Evolutionary conservation across 2,797 vertebrate species (phyloP).

Genomic region (Coregonus ussuriensis): DNA sequence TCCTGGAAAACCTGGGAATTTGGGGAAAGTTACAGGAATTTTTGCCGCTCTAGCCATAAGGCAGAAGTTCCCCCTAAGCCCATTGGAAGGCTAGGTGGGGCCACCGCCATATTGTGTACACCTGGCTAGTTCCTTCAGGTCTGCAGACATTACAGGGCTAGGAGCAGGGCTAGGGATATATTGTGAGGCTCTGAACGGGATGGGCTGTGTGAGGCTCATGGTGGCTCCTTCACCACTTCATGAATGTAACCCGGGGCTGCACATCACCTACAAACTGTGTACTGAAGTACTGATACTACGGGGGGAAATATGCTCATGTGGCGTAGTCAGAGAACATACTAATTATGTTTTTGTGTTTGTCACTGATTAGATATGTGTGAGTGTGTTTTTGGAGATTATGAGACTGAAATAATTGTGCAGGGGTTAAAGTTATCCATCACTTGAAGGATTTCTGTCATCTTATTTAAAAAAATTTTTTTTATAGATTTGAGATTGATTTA

Average conservation of each 20-base stretch:
- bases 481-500: no score
- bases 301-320: background rate
- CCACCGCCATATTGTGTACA: background rate
- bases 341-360: no score
- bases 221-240: slow-evolving; percentile 38
- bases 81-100: background rate
- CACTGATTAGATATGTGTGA: no score
- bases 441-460: no score
- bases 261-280: slow-evolving; percentile 69
- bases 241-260: slow-evolving; percentile 76
- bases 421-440: no score
- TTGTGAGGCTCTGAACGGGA: background rate
- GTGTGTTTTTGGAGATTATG: no score
- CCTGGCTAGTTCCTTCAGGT: background rate
- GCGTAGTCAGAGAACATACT: no score
- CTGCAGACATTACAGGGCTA: slow-evolving; percentile 3
- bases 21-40: background rate
- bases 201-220: slow-evolving; percentile 58
- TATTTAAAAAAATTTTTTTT: no score
- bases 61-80: background rate
- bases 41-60: background rate
- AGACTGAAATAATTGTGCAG: no score
- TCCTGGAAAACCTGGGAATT: background rate
- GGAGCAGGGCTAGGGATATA: slow-evolving; percentile 8
- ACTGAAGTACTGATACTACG: background rate